Evolutionary conservation across 2,888 invertebrate species (phyloP), one percentile per base, ranked within the genome.

Genomic region (Calameuta idolon): DNA sequence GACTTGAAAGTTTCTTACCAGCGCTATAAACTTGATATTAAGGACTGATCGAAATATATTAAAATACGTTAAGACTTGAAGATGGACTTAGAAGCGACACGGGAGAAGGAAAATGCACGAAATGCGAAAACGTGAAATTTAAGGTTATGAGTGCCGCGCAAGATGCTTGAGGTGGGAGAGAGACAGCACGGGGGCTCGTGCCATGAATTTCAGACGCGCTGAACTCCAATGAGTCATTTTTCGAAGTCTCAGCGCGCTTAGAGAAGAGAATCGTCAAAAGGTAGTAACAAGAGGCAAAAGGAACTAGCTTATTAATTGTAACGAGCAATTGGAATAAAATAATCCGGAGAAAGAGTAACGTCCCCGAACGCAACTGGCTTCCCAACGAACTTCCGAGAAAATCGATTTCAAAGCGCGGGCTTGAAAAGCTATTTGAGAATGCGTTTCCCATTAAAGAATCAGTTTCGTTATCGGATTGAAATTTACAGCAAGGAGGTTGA

Each of bases 21-120:
- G 68, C 12, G n/a, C 3, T n/a, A 31, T 74, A 35, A 80, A 78
- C 69, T 69, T 79, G 69, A 37, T 11, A 23, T 55, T 23, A 23
- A 23, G 23, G 23, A 23, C 9, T 55, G 2, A 55, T 55, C 5
- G 23, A 55, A 55, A 55, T 55, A 23, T 55, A 55, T 55, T 23
- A 23, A 55, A 55, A 9, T 23, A 55, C 9, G 5, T 55, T 55
- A 23, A 9, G 9, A 55, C 23, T 1, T 23, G 9, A 9, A 23
- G 55, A 9, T 23, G 23, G 1, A 23, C 23, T 1, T 23, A 23
- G 9, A 9, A 15, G 9, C 9, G 40, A 40, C 5, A 23, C 5
- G 5, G 23, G 5, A 23, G 15, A 23, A 40, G 5, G 15, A 40
- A 40, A 40, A 33, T 33, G 5, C 40, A 40, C 5, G 23, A 5